Evolutionary conservation across 2,888 invertebrate genomes (phyloP), one percentile per base, ranked within the genome.

Genomic region (Xiphydria camelus): DNA sequence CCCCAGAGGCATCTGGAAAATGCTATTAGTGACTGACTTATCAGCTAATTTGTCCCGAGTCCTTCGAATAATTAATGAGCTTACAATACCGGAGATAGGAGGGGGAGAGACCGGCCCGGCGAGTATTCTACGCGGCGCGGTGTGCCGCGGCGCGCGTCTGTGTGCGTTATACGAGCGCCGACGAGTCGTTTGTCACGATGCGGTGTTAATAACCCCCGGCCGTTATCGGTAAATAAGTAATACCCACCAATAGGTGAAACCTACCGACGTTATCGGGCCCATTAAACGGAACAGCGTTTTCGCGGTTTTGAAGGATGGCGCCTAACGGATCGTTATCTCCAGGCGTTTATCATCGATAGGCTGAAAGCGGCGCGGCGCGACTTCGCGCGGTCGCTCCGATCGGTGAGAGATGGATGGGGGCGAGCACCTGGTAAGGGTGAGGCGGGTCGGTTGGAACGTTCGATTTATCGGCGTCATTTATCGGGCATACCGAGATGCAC

Each of bases 181-280:
- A 53, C 52, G 51, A 57, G 55, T 51, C 61, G 59, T 68, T 67
- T 61, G 61, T 67, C 66, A 66, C 50, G 42, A 51, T 63, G 61
- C 61, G 55, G 61, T 51, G 53, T 55, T 67, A 65, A 66, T 66
- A 64, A 67, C 62, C 50, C 37, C 53, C 46, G 46, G 52, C 51
- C 45, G 63, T 65, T 67, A 69, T 69, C 68, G 59, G 59, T 51
- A 49, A 47, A 62, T 70, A 68, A 70, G 59, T 68, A 62, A 70
- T 71, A 64, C 66, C 57, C 60, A 62, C 61, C 65, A 64, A 68
- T 68, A 66, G 62, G 52, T 51, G 51, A 45, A 52, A 42, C 48
- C 19, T 37, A 47, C 47, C 31, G 36, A 31, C 38, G 61, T 66
- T 66, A 66, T 66, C 66, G 52, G 42, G 42, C 56, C 64, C 66